Evolutionary conservation across 2,888 invertebrate genomes (phyloP), one percentile per base, ranked within the genome.

Genomic region (Gari tellinella): DNA sequence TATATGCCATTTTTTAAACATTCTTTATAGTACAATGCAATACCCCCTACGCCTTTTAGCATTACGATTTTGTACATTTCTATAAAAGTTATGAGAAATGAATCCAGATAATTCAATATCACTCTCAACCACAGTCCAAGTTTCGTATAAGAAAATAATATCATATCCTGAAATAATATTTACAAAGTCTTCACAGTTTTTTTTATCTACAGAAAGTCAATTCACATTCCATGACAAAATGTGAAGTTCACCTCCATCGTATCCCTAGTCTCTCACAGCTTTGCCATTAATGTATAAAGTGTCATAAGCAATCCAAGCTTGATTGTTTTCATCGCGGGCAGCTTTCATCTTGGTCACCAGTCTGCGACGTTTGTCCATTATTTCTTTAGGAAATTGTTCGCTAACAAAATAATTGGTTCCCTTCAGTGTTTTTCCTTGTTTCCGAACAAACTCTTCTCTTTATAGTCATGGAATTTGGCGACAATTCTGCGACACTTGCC

Each of bases 361-460:
- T 15, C 38, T 26, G 51, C 51, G 26, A 17, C 62, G 23, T n/a
- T 52, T 69, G 1, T 56, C 62, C 10, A n/a, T n/a, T 7, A 69
- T 52, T 49, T 69, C 57, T 23, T 19, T 26, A 10, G 56, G 69
- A 45, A 52, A 63, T 26, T 74, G 69, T 57, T 74, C 68, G 21
- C 41, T 40, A 10, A 74, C 53, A 21, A 15, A 37, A 56, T 40
- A 62, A 1, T 43, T 17, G 1, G 68, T 73, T 1, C 56, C 49
- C 10, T 53, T 46, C 12, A 68, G 49, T 8, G n/a, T 49, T 51
- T 37, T 58, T 15, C 64, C 49, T 15, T 63, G 31, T 14, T 55
- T 60, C 26, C 65, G 38, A 1, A 76, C 65, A 12, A 37, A 21
- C 37, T 76, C 70, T 14, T 48, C 40, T 76, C 72, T 40, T 63